A percentile compares a stretch with the other conserved stretches of the same genome.
phyloP scores from a whole-genome alignment of 2,888 invertebrate species.

The Lucinisca nassula region DNA sequence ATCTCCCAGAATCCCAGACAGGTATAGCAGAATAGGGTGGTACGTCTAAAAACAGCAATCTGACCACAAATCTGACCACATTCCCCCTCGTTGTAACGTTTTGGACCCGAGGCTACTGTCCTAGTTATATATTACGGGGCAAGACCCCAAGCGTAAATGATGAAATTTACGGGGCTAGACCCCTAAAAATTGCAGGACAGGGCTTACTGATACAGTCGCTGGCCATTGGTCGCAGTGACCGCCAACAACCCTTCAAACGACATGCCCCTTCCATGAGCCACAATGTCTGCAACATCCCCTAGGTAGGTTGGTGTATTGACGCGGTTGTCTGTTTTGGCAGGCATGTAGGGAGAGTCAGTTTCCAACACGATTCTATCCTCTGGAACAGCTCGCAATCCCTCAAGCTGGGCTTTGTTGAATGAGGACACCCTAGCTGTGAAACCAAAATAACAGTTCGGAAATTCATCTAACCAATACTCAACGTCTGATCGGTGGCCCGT shows the following conservation, averaged over 20 bases:
- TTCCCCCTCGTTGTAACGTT: too few species aligned
- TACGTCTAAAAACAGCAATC: too few species aligned
- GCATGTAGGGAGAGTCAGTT: background rate
- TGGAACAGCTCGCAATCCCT: background rate
- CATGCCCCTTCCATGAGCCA: background rate
- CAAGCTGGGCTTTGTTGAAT: background rate
- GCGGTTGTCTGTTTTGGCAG: background rate
- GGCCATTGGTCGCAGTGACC: background rate
- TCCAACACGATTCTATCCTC: background rate
- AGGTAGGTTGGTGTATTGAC: background rate
- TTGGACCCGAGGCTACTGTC: too few species aligned
- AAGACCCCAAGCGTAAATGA: too few species aligned
- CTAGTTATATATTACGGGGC: too few species aligned
- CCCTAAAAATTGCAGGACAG: too few species aligned
- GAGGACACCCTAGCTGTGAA: background rate
- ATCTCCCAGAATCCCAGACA: too few species aligned
- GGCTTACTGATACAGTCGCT: background rate
- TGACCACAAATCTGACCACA: too few species aligned
- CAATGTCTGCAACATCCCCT: background rate
- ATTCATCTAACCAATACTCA: background rate
- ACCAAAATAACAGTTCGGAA: background rate
- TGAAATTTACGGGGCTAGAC: too few species aligned
- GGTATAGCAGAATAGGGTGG: too few species aligned
- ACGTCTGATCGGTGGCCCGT: background rate
- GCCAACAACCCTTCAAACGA: background rate